A percentile compares a stretch with the other conserved stretches of the same genome.
These are phyloP conservation scores for Cossypha caffra DNA, from an alignment of 2,797 vertebrate genomes.

Conservation along the genomic window DNA sequence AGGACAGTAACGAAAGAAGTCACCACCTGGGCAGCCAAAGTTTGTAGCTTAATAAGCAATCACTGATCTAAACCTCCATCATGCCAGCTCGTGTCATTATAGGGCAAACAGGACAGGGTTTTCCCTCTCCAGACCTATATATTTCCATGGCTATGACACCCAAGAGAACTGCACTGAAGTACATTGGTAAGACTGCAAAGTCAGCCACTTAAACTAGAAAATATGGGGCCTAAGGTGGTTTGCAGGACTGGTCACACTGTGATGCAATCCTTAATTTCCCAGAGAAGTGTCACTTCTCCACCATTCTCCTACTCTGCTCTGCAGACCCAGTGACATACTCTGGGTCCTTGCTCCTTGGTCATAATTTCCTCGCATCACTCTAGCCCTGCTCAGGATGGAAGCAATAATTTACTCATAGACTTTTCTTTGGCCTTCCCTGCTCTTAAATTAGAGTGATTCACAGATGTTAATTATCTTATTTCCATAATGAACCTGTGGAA, in stretches of 20 bases:
- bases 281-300: background rate
- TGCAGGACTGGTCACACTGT: background rate
- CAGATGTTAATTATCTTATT: conserved; percentile 55
- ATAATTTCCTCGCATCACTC: background rate
- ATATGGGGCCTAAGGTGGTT: background rate
- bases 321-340: background rate
- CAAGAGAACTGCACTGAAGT: background rate
- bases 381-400: background rate
- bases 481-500: conserved; percentile 39
- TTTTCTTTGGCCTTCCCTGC: conserved; percentile 23
- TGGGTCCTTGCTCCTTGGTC: background rate
- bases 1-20: background rate
- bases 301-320: background rate
- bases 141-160: background rate
- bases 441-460: conserved; percentile 27
- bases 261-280: background rate
- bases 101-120: background rate
- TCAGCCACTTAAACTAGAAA: background rate
- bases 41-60: conserved; percentile 15
- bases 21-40: background rate
- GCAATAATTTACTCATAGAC: conserved; percentile 14
- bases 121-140: background rate
- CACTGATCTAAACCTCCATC: background rate
- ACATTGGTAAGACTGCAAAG: background rate
- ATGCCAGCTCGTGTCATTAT: background rate